Percentiles rank a stretch among this genome's conserved stretches.
Conservation (phyloP, 2,113 vertebrate genomes). For the Chrysemys picta region DNA sequence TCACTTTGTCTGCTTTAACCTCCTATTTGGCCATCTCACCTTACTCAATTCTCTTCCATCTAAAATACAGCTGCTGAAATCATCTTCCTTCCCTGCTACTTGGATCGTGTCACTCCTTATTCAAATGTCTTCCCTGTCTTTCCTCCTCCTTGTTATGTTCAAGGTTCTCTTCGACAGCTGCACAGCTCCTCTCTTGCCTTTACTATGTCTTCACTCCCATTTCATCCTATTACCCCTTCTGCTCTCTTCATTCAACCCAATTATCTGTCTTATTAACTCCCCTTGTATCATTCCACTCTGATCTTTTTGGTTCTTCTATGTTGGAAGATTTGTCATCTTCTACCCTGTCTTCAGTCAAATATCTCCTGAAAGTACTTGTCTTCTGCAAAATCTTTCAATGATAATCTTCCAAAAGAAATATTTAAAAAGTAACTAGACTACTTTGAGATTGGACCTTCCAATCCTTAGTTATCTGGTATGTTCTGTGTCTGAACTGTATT, state of each 20-base stretch:
- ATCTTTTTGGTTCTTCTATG: not conserved
- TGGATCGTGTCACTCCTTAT: not conserved
- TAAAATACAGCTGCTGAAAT: not conserved
- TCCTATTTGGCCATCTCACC: not conserved
- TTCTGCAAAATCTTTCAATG: accelerated
- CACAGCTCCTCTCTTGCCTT: not conserved
- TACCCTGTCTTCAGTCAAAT: not conserved
- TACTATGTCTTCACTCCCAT: not conserved
- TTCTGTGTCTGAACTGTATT: not conserved
- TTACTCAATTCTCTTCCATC: not conserved
- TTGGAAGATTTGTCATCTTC: conserved; percentile 6
- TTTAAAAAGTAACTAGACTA: accelerated
- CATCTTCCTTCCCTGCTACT: not conserved
- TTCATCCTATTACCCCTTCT: not conserved
- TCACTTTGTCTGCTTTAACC: not conserved
- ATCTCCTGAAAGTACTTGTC: not conserved
- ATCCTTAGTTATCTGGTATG: not conserved
- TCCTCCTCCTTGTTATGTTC: not conserved
- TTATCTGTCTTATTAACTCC: not conserved
- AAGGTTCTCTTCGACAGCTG: not conserved
- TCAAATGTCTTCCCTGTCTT: not conserved
- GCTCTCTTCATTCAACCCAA: not conserved
- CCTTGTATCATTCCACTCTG: not conserved
- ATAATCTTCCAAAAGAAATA: not conserved
- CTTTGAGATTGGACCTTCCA: accelerated